Conservation (phyloP, 2,113 vertebrate species). For the Toxotes jaculatrix region DNA sequence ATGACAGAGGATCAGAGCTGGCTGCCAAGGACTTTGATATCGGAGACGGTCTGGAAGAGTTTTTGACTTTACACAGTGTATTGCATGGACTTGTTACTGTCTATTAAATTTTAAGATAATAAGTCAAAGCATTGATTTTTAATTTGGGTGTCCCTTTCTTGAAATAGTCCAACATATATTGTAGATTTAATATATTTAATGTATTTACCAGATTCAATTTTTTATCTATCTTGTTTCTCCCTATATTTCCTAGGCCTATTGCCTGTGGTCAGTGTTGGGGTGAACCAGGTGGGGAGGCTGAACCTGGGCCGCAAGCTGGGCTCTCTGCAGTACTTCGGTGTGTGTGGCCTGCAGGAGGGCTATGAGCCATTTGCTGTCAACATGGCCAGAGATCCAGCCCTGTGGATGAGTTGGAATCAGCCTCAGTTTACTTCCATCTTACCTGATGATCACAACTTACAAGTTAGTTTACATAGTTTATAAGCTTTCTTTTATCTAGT, state of each 20-base stretch:
- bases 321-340: slow-evolving; percentile 91
- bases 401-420: slow-evolving; percentile 94
- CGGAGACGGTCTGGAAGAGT: slow-evolving; percentile 85
- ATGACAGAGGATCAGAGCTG: slow-evolving; percentile 92
- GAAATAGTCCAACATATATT: neutral
- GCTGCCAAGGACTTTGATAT: slow-evolving; percentile 92
- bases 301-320: slow-evolving; percentile 91
- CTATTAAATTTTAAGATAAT: neutral
- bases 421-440: slow-evolving; percentile 91
- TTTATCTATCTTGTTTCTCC: neutral
- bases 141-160: neutral
- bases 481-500: neutral
- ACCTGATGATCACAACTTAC: slow-evolving; percentile 87
- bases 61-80: slow-evolving; percentile 10
- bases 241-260: slow-evolving; percentile 86
- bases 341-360: slow-evolving; percentile 94
- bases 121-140: neutral
- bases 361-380: slow-evolving; percentile 94
- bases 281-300: slow-evolving; percentile 92
- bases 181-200: no score
- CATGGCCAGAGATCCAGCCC: slow-evolving; percentile 90
- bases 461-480: slow-evolving; percentile 79
- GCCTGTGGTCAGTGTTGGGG: slow-evolving; percentile 90
- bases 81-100: neutral
- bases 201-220: no score